These are phyloP conservation scores for Melozone crissalis DNA, from an alignment of 2,113 vertebrate genomes.

Conservation along the genomic window DNA sequence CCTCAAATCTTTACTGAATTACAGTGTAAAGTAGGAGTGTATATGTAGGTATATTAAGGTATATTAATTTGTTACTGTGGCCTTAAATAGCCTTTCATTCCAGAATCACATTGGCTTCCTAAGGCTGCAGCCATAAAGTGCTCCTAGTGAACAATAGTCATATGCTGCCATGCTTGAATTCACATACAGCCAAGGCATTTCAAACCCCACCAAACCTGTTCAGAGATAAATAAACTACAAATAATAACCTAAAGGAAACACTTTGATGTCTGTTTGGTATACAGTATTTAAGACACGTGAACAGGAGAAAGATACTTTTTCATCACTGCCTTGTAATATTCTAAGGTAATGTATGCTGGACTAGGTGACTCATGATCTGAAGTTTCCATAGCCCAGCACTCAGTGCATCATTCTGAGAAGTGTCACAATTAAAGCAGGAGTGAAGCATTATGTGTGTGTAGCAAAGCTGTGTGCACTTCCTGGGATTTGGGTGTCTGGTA, in stretches of 20 bases:
- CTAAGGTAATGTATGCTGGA: conserved; percentile 5
- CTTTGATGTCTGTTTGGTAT: conserved; percentile 60
- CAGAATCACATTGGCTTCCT: not conserved
- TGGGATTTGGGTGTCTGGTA: conserved; percentile 1
- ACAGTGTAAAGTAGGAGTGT: not conserved
- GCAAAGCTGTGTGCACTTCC: not conserved
- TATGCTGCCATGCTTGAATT: not conserved
- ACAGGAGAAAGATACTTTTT: conserved; percentile 35
- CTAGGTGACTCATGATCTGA: conserved; percentile 24
- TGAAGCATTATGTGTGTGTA: not conserved
- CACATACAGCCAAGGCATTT: not conserved
- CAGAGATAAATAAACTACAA: conserved; percentile 61
- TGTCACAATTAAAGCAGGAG: conserved; percentile 22
- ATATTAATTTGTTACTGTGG: not conserved
- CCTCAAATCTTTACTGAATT: not conserved
- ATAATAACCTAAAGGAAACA: conserved; percentile 39
- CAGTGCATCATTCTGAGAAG: not conserved
- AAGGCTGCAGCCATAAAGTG: not conserved
- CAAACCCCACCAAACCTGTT: conserved; percentile 48
- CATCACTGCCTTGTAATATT: conserved; percentile 42
- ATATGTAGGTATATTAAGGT: not conserved
- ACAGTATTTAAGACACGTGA: conserved; percentile 32
- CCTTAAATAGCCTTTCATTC: not conserved
- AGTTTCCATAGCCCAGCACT: not conserved
- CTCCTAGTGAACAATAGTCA: not conserved